Evolutionary conservation across 2,113 vertebrate genomes (phyloP).

Genomic region (Gambusia holbrooki): DNA sequence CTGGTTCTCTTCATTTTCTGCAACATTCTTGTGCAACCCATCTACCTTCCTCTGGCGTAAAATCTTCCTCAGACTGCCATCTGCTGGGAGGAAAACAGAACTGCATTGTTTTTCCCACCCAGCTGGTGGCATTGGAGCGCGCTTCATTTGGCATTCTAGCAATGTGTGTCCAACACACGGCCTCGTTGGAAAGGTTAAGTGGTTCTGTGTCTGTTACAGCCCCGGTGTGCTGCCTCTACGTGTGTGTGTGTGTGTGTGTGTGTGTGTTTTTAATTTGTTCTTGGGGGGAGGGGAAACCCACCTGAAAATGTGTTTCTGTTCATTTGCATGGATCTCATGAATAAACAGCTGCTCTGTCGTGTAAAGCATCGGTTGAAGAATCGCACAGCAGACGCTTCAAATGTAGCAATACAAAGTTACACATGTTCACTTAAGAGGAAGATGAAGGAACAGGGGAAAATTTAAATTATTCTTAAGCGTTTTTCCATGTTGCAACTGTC

Average conservation of each 20-base stretch:
- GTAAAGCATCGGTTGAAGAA: background rate
- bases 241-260: constrained; percentile 17
- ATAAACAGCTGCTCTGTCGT: constrained; percentile 30
- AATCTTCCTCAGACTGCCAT: constrained; percentile 53
- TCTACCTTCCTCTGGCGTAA: background rate
- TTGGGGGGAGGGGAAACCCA: constrained; percentile 11
- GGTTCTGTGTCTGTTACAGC: constrained; percentile 13
- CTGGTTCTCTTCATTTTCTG: background rate
- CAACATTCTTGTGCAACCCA: background rate
- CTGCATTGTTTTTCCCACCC: background rate
- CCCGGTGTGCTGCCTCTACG: background rate
- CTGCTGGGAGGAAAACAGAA: constrained; percentile 34
- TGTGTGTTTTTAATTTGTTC: constrained; percentile 33
- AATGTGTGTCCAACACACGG: constrained; percentile 15
- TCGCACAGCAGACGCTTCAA: background rate
- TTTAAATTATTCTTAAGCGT: background rate
- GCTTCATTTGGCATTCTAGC: constrained; percentile 36
- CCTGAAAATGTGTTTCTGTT: constrained; percentile 8
- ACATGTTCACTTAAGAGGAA: background rate
- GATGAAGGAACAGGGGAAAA: background rate
- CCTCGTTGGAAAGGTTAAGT: constrained; percentile 32
- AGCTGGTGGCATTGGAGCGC: background rate
- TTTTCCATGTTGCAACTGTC: background rate
- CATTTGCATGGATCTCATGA: constrained; percentile 23
- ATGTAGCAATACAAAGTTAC: background rate